Percentiles rank a stretch among this genome's conserved stretches.
Evolutionary conservation across 2,797 vertebrate species (phyloP).

Genomic region (Enteromius radiatus): DNA sequence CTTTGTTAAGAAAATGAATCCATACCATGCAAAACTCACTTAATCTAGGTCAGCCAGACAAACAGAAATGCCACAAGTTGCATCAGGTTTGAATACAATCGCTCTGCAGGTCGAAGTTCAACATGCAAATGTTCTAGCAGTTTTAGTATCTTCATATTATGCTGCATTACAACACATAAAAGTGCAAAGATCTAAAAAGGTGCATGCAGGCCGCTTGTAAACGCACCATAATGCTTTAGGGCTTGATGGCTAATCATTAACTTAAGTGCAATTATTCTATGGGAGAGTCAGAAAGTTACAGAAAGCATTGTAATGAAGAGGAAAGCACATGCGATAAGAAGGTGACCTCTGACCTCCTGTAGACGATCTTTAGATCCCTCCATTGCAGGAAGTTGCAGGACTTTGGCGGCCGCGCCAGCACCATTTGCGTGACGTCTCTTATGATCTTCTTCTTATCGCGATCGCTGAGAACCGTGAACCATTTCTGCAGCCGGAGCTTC

Average conservation of each 20-base stretch:
- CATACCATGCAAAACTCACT: background rate
- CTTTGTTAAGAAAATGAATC: background rate
- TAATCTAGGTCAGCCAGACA: background rate
- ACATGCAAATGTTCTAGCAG: background rate
- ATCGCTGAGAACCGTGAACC: slow-evolving; percentile 87
- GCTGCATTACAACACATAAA: background rate
- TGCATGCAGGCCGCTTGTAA: background rate
- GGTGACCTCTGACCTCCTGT: slow-evolving; percentile 80
- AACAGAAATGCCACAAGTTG: background rate
- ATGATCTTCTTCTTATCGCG: slow-evolving; percentile 93
- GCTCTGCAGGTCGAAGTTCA: background rate
- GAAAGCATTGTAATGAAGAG: background rate
- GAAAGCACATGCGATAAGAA: background rate
- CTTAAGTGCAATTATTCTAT: slow-evolving; percentile 4
- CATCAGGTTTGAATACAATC: background rate
- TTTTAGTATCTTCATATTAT: background rate
- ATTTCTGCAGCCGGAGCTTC: slow-evolving; percentile 94
- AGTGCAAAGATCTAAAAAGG: background rate
- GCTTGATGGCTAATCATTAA: slow-evolving; percentile 26
- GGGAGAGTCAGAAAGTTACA: slow-evolving; percentile 7
- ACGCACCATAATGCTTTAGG: background rate
- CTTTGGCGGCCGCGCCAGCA: slow-evolving; percentile 87
- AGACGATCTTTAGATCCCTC: slow-evolving; percentile 96
- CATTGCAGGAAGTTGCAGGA: slow-evolving; percentile 94
- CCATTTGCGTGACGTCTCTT: slow-evolving; percentile 87